Percentiles rank a stretch among this genome's conserved stretches.
phyloP scores from a whole-genome alignment of 2,888 invertebrate genomes.

The Chrysomela aeneicollis region DNA sequence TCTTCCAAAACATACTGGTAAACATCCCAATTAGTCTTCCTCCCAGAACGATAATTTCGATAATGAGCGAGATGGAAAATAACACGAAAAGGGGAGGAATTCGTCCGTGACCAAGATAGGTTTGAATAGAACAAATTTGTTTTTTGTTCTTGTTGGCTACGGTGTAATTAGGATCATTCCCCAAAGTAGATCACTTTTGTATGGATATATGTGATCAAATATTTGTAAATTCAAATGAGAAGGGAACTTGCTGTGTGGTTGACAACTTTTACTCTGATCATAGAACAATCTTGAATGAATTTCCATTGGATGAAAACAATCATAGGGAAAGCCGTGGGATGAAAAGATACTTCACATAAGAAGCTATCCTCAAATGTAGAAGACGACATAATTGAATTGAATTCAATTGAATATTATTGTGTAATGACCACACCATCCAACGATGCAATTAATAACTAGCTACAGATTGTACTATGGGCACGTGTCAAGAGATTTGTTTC shows the following conservation, averaged over 20 bases:
- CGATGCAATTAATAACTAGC: no score
- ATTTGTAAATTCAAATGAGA: conserved; percentile 3
- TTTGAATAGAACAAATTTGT: conserved; percentile 4
- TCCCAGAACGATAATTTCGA: neutral
- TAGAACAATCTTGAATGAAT: neutral
- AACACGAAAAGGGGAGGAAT: neutral
- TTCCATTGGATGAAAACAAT: neutral
- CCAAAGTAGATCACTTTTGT: neutral
- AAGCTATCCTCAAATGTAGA: no score
- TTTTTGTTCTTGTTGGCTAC: neutral
- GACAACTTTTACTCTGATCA: neutral
- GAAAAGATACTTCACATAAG: no score
- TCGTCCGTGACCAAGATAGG: neutral
- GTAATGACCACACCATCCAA: no score
- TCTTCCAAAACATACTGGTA: neutral
- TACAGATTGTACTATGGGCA: no score
- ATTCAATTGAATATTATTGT: no score
- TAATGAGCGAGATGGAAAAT: neutral
- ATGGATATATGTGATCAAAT: conserved; percentile 2
- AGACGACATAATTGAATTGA: no score
- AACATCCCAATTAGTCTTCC: conserved; percentile 11
- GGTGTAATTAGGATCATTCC: neutral
- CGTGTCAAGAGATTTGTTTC: no score
- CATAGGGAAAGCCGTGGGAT: no score
- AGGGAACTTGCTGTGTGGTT: conserved; percentile 1